phyloP scores from a whole-genome alignment of 2,797 vertebrate species.

The Pseudomugil tenellus region DNA sequence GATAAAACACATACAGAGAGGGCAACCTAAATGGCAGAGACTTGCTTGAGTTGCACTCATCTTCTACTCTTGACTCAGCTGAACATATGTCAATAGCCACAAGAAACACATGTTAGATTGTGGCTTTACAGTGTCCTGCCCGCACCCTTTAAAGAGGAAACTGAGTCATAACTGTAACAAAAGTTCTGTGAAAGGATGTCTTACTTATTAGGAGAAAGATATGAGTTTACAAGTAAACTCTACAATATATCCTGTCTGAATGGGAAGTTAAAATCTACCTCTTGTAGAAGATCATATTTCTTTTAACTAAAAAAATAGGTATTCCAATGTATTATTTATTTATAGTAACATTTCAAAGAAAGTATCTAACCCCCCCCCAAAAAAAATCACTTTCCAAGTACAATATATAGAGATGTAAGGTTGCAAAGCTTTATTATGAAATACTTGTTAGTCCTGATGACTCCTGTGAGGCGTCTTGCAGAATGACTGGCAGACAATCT shows the following conservation, averaged over 20 bases:
- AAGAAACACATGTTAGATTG: conserved; percentile 74
- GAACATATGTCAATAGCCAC: conserved; percentile 70
- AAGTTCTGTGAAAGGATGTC: conserved; percentile 35
- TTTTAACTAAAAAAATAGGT: too few species aligned
- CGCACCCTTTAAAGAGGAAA: conserved; percentile 78
- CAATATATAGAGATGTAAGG: neutral
- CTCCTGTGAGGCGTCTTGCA: conserved; percentile 12
- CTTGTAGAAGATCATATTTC: neutral
- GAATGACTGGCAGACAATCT: conserved; percentile 27
- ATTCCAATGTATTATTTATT: neutral
- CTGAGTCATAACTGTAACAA: conserved; percentile 71
- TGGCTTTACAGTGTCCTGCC: conserved; percentile 76
- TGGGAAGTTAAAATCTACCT: neutral
- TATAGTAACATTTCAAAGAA: neutral
- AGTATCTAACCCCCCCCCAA: too few species aligned
- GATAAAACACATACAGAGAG: conserved; percentile 57
- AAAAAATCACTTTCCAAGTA: neutral
- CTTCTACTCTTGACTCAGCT: conserved; percentile 78
- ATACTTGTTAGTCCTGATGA: conserved; percentile 9
- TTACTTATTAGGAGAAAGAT: neutral
- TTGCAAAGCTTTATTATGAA: neutral
- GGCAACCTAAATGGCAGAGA: conserved; percentile 65
- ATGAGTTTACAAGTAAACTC: neutral
- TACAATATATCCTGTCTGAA: neutral
- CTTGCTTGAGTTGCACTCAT: conserved; percentile 51